Base-by-base conservation (phyloP, 1,140 invertebrate species). In the Anthonomus grandis region DNA sequence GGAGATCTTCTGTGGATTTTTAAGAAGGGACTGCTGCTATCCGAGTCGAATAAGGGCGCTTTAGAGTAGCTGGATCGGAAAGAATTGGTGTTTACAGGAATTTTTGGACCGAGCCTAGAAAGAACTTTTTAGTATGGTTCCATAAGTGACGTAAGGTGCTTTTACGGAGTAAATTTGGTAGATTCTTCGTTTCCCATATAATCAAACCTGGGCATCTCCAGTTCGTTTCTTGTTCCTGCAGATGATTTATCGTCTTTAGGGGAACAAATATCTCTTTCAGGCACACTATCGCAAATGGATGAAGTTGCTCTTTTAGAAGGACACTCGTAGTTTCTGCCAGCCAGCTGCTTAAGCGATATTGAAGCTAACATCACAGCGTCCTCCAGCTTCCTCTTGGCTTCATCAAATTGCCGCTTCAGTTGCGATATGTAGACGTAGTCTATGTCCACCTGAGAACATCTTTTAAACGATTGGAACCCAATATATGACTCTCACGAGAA, bases 381-480 rank as follows among this genome's bases (percentile, higher is more conserved):
- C 3, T 54, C 51, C n/a, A 54, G 23, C 18, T 45, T 54, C 8
- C 19, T 12, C 23, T 54, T 54, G 5, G 51, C 51, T 36, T 54
- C 41, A 21, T 44, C 39, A 22, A 54, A 54, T 23, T 54, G 39
- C 23, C 39, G 31, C 23, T 45, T 54, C 12, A 54, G n/a, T 45
- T 54, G 49, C 6, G 25, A 15, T 1, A 45, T 45, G 18, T 51
- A 51, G 17, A 51, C 36, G 13, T 45, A 17, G 13, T 45, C 51
- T 3, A 54, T 19, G 8, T 42, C 24, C 4, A n/a, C n/a, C n/a
- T n/a, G n/a, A n/a, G n/a, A n/a, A n/a, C n/a, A n/a, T n/a, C n/a
- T n/a, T n/a, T n/a, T n/a, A n/a, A n/a, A n/a, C n/a, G n/a, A n/a
- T n/a, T n/a, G n/a, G n/a, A n/a, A n/a, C n/a, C n/a, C n/a, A n/a